Evolutionary conservation across 1,140 invertebrate genomes (phyloP), one percentile per base, ranked within the genome.

Genomic region (Drosophila quadrilineata): DNA sequence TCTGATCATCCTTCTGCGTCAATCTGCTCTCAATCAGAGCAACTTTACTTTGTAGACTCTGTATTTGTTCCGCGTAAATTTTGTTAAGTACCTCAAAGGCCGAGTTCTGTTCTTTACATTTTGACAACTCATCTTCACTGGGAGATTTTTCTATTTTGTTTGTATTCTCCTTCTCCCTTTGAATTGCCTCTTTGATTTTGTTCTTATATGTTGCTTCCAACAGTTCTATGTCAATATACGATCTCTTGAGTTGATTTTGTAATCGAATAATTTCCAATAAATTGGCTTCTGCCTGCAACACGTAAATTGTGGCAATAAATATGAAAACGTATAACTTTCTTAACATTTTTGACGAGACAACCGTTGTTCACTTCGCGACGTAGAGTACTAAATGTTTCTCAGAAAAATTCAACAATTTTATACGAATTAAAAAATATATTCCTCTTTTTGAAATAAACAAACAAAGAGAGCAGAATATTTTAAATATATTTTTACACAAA

Each of bases 181-280:
- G 5, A 21, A 65, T 50, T 0, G 45, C 54, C 36, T 59, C 62
- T 8, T 50, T 33, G 2, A 65, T 21, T 43, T 65, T 65, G 6
- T 12, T 59, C 12, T 59, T 59, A 17, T 65, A 65, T 26, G 21
- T 59, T 6, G 36, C 29, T 35, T 65, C 54, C 5, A 65, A 26
- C 22, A 28, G 43, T 22, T 65, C 62, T 4, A 65, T 50, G 3
- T 65, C 45, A 21, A 21, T 6, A n/a, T 59, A 65, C 1, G 54
- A 43, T 28, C 6, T 65, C 10, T 50, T 65, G 3, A 65, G 9
- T 36, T 65, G 35, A 33, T 59, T 59, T 50, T 65, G 62, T 22
- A 65, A n/a, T 21, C 29, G 26, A n/a, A 59, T 6, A 10, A 65
- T 43, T 43, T 65, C 62, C 6, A 45, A 26, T 22, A 65, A 28